Percentiles rank a stretch among this genome's conserved stretches.
These are phyloP conservation scores for Sphaerodactylus townsendi DNA, from an alignment of 2,113 vertebrate species.

Conservation along the genomic window DNA sequence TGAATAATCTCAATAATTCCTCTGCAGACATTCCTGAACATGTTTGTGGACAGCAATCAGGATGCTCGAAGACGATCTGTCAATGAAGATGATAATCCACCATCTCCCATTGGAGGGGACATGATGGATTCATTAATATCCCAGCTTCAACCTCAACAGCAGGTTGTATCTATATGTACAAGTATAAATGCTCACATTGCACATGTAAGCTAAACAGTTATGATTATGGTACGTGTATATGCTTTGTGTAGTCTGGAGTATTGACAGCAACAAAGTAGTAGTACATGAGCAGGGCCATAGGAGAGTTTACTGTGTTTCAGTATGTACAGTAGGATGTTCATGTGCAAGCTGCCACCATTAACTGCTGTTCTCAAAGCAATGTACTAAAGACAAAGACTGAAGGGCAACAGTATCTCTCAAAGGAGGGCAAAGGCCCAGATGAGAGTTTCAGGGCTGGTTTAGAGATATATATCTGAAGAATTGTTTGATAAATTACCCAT, in stretches of 20 bases:
- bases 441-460: neutral
- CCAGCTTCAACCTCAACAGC: conserved; percentile 84
- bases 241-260: neutral
- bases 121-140: conserved; percentile 92
- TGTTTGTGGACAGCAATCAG: conserved; percentile 99
- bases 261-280: conserved; percentile 1
- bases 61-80: conserved; percentile 94
- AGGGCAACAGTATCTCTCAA: neutral
- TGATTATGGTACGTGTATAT: neutral
- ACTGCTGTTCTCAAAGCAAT: neutral
- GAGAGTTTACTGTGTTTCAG: neutral
- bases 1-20: neutral
- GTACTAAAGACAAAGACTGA: neutral
- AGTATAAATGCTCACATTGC: neutral
- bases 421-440: neutral
- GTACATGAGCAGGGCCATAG: neutral
- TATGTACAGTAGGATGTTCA: neutral
- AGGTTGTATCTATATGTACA: conserved; percentile 70
- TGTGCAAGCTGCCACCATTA: neutral
- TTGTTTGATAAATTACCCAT: neutral
- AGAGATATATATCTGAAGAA: neutral
- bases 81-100: conserved; percentile 97
- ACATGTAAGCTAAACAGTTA: conserved; percentile 12
- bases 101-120: conserved; percentile 94
- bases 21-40: conserved; percentile 94